These are phyloP conservation scores for Hyalella azteca DNA, from an alignment of 2,888 invertebrate species.

Conservation along the genomic window DNA sequence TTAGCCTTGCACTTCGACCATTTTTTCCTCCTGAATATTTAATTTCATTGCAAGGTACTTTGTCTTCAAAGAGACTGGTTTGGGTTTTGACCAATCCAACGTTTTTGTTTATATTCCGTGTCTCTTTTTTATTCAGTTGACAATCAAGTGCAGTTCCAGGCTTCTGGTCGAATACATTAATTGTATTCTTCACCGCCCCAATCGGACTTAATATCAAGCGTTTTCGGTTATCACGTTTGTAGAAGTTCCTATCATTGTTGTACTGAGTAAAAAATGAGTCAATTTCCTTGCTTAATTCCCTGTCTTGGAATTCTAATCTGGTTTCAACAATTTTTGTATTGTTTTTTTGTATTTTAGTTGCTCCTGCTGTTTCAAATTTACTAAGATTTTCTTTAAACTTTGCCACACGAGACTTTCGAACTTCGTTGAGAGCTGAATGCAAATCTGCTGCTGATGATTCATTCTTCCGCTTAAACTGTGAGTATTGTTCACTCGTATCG, in stretches of 20 bases:
- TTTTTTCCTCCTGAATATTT: not conserved
- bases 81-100: conserved; percentile 13
- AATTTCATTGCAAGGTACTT: not conserved
- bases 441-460: not conserved
- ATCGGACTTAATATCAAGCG: conserved; percentile 48
- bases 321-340: too few relatives aligned
- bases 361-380: too few relatives aligned
- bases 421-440: not conserved
- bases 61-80: conserved; percentile 8
- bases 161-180: conserved; percentile 55
- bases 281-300: too few relatives aligned
- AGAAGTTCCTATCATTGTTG: conserved; percentile 41
- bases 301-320: too few relatives aligned
- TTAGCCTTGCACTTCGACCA: not conserved
- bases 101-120: not conserved
- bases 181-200: conserved; percentile 52
- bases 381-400: too few relatives aligned
- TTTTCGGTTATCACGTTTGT: conserved; percentile 42
- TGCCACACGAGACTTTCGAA: not conserved
- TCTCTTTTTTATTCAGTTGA: not conserved
- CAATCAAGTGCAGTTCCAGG: not conserved
- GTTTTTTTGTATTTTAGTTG: too few relatives aligned
- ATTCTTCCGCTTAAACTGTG: too few relatives aligned
- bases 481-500: too few relatives aligned
- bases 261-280: not conserved